A percentile compares a stretch with the other conserved stretches of the same genome.
Conservation (phyloP, 1,140 invertebrate species). For the Oncopodura yosiiana region DNA sequence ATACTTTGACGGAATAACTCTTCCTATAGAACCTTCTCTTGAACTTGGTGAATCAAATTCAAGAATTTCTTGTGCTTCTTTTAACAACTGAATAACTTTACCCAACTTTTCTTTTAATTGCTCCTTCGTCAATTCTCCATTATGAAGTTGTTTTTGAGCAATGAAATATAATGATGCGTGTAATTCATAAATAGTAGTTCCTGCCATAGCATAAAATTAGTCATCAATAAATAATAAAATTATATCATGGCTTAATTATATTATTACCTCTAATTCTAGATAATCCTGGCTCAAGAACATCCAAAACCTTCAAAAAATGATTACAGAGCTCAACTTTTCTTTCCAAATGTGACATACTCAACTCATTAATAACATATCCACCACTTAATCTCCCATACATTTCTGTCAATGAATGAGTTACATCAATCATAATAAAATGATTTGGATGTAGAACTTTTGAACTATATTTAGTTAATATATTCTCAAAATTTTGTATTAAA, state of each 20-base stretch:
- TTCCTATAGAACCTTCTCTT: conserved; percentile 57
- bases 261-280: conserved; percentile 57
- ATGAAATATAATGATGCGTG: conserved; percentile 55
- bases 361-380: conserved; percentile 57
- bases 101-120: conserved; percentile 54
- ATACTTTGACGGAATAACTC: conserved; percentile 20
- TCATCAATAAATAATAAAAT: too few relatives aligned
- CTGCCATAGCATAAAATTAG: conserved; percentile 44
- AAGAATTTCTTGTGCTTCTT: conserved; percentile 53
- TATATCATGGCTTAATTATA: too few relatives aligned
- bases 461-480: conserved; percentile 50
- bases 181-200: conserved; percentile 62
- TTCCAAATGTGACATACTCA: conserved; percentile 59
- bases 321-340: conserved; percentile 62
- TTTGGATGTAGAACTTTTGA: conserved; percentile 57
- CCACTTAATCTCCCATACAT: conserved; percentile 62
- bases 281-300: conserved; percentile 62
- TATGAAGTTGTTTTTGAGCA: conserved; percentile 52
- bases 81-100: conserved; percentile 50
- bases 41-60: conserved; percentile 55
- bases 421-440: conserved; percentile 50
- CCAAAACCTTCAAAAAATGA: conserved; percentile 54
- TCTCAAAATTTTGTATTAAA: conserved; percentile 47
- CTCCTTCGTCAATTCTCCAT: too few relatives aligned
- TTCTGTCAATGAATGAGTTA: conserved; percentile 57